Evolutionary conservation across 2,797 vertebrate species (phyloP).

Genomic region (Eupleurogrammus muticus): DNA sequence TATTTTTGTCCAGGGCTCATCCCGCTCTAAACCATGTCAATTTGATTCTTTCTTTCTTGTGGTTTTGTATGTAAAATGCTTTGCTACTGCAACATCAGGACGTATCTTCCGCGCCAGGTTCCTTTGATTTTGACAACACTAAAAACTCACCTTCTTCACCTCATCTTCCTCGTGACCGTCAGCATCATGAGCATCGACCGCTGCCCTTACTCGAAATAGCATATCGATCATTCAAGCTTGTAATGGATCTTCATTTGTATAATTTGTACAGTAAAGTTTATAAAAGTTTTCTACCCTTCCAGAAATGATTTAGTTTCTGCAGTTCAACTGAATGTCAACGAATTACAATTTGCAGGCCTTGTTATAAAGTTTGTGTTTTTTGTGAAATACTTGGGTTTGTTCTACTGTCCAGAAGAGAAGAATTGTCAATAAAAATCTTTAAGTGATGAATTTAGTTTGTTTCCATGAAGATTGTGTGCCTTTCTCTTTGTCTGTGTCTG

Average conservation of each 20-base stretch:
- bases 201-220: constrained; percentile 65
- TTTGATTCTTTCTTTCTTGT: constrained; percentile 24
- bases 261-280: constrained; percentile 97
- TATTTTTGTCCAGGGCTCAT: constrained; percentile 43
- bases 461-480: constrained; percentile 16
- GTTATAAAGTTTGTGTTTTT: constrained; percentile 88
- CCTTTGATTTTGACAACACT: constrained; percentile 23
- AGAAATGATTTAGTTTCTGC: constrained; percentile 92
- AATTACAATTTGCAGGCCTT: constrained; percentile 85
- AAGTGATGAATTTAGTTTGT: constrained; percentile 53
- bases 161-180: constrained; percentile 10
- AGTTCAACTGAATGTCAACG: constrained; percentile 88
- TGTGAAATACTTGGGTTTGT: constrained; percentile 92
- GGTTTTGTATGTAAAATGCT: constrained; percentile 38
- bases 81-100: constrained; percentile 42
- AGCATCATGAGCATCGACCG: constrained; percentile 13
- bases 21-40: constrained; percentile 12
- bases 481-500: neutral
- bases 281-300: constrained; percentile 95
- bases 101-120: constrained; percentile 18
- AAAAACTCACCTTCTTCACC: constrained; percentile 5
- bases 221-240: constrained; percentile 79
- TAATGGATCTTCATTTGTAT: constrained; percentile 86
- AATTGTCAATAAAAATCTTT: constrained; percentile 90
- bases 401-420: constrained; percentile 88